Evolutionary conservation across 37 sponge, comb jelly and placozoan genomes (phyloP).

Genomic region (Diacarnus erythraeanus): DNA sequence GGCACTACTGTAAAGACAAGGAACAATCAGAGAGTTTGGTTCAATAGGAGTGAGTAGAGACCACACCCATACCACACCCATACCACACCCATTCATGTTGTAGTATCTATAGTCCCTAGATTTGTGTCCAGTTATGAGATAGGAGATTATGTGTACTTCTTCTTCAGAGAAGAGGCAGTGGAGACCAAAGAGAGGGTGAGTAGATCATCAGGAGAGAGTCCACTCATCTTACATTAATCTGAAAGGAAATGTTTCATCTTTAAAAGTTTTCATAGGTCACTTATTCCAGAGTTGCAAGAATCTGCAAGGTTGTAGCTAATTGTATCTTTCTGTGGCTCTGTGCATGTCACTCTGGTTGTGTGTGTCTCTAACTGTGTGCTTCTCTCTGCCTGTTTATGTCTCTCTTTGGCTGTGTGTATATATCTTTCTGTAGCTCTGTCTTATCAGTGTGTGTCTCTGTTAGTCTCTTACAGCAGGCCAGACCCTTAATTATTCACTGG

Average conservation of each 20-base stretch:
- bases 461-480: not conserved
- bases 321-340: no score
- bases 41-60: constrained; percentile 22
- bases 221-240: no score
- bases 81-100: not conserved
- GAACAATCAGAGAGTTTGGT: constrained; percentile 1
- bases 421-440: no score
- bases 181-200: constrained; percentile 45
- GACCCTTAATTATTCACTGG: no score
- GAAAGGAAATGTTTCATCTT: no score
- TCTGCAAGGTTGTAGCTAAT: constrained; percentile 75
- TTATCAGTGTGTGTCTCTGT: no score
- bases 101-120: constrained; percentile 48
- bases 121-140: constrained; percentile 74
- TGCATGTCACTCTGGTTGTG: no score
- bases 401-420: no score
- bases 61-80: constrained; percentile 5
- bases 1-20: not conserved
- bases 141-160: constrained; percentile 74
- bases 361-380: no score
- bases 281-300: constrained; percentile 48
- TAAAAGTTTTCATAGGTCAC: constrained; percentile 17
- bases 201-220: not conserved
- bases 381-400: no score
- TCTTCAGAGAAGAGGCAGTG: constrained; percentile 73